Evolutionary conservation across 37 sponge, comb jelly and placozoan genomes (phyloP), one percentile per base, ranked within the genome.

Genomic region (Haliclona indistincta): DNA sequence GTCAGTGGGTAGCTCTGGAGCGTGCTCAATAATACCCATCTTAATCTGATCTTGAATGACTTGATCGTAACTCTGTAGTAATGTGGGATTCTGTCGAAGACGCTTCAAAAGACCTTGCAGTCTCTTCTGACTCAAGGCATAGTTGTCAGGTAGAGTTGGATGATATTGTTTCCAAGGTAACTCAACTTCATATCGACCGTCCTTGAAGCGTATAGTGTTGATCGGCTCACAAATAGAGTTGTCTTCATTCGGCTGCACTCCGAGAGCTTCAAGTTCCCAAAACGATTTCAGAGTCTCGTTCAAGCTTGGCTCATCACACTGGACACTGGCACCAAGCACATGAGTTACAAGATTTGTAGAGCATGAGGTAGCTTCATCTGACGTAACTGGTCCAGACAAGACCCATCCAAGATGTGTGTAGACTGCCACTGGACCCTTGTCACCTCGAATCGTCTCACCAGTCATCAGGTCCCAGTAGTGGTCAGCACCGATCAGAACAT

Each of bases 381-480:
- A 52, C 0, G 53, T 28, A n/a, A 67, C 53, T 49, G 67, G 84
- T 25, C 84, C 76, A 29, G 76, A 75, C 54, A 84, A 36, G 17
- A 84, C 84, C 84, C 84, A 76, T 25, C 77, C 77, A 32, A 84
- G 54, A 23, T 76, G 75, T 23, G 77, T 84, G 33, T 76, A 77
- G 10, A 84, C 40, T 2, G 77, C 77, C 28, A 55, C 49, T n/a
- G 77, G 77, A 22, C 84, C 84, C 28, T 32, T 35, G 26, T 7
- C 64, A 33, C 71, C 63, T 23, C 61, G 58, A 43, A 54, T 29
- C 17, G 70, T 52, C 17, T 49, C 28, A 22, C 75, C 83, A 3
- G 77, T 76, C 19, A 76, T 66, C 17, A 43, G 66, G 8, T 76
- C 68, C 79, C 68, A 78, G 40, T 78, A 78, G 54, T 78, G 33